Base-by-base conservation (phyloP, 2,797 vertebrate species). In the Acanthopagrus latus region DNA sequence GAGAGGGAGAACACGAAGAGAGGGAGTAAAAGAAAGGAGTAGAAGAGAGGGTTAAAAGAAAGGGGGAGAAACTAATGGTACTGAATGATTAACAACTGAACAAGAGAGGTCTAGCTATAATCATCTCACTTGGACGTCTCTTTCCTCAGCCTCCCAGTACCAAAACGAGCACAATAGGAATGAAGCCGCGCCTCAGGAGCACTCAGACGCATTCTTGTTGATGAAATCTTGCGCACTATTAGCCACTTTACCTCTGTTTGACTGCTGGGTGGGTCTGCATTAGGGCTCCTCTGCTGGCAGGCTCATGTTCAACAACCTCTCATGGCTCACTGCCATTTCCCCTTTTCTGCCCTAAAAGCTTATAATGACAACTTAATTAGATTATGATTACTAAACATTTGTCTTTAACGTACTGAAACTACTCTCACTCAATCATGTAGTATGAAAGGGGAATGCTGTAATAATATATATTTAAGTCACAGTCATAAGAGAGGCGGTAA, bases 41-140 rank as follows among this genome's bases (percentile, higher is more conserved):
- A 54, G 47, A 67, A 46, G 27, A 74, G 69, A 43, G 59, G 76
- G 67, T 84, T 77, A 75, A 78, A 82, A 65, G 44, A 80, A 80
- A 63, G 52, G 47, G 25, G 68, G 64, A 62, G 58, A 69, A 74
- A 67, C 57, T 84, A 89, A 86, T 71, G 62, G 58, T 64, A 56
- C 64, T 55, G 52, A 66, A 72, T 85, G 76, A 91, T 86, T 89
- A 87, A 85, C 23, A 64, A 44, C 58, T 64, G 21, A 85, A 62
- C 20, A 27, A 54, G 55, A 71, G 65, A 67, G 63, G 58, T 68
- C 74, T 23, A 64, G 48, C 48, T 87, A 57, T 72, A 74, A 85
- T 87, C 67, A 72, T 87, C 80, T 70, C 62, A 48, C 62, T 23
- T 66, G 55, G 7, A 76, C 62, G 74, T 78, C 79, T 78, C 50